Conservation (phyloP, 2,888 invertebrate species). For the Scrobipalpa costella region DNA sequence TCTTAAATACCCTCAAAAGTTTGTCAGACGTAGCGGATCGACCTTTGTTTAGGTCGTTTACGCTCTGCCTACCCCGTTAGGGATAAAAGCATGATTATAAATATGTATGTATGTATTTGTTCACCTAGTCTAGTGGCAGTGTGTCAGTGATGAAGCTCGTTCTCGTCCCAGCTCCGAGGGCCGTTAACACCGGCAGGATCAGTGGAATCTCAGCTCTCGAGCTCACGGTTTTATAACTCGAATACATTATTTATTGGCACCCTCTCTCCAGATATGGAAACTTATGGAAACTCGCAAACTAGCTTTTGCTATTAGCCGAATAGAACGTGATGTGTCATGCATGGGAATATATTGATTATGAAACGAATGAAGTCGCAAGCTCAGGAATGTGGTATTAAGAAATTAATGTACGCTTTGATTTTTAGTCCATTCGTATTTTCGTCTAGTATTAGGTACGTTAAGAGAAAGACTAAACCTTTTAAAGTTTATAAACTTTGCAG, state of each 20-base stretch:
- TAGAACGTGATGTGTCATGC: conserved; percentile 1
- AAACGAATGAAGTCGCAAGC: neutral
- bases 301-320: conserved; percentile 24
- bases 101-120: neutral
- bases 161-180: conserved; percentile 30
- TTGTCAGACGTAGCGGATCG: too few relatives aligned
- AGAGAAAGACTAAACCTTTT: too few relatives aligned
- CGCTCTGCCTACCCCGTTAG: too few relatives aligned
- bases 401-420: too few relatives aligned
- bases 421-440: too few relatives aligned
- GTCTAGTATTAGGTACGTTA: too few relatives aligned
- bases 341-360: conserved; percentile 15
- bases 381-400: neutral
- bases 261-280: conserved; percentile 35
- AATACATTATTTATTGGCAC: conserved; percentile 71
- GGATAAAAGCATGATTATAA: too few relatives aligned
- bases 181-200: conserved; percentile 72
- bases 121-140: neutral
- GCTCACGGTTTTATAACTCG: conserved; percentile 70
- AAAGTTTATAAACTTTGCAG: too few relatives aligned
- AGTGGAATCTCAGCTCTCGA: conserved; percentile 66
- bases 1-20: too few relatives aligned
- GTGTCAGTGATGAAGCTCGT: conserved; percentile 1
- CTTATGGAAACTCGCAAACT: conserved; percentile 36
- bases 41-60: too few relatives aligned